Evolutionary conservation across 2,797 vertebrate genomes (phyloP).

Genomic region (Chanos chanos): DNA sequence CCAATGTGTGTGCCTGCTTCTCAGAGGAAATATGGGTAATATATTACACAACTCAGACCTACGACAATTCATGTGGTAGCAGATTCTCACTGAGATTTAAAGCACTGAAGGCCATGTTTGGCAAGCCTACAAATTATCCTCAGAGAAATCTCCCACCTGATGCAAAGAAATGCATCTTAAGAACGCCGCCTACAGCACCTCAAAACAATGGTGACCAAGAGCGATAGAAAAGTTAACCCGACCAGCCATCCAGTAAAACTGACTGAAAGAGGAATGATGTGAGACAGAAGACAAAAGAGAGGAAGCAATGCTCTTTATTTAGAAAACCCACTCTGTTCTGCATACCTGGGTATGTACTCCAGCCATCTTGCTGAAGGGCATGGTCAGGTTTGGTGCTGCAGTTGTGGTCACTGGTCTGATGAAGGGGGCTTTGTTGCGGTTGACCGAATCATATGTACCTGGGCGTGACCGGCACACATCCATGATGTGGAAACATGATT

Average conservation of each 20-base stretch:
- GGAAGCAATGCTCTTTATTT: neutral
- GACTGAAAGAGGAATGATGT: too few relatives aligned
- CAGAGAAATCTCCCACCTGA: too few relatives aligned
- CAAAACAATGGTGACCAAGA: neutral
- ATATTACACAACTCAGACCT: too few relatives aligned
- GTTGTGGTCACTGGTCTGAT: constrained; percentile 82
- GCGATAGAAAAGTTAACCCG: neutral
- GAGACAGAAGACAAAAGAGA: neutral
- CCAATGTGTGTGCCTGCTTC: neutral
- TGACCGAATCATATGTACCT: constrained; percentile 76
- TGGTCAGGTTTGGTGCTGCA: constrained; percentile 74
- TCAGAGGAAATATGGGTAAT: too few relatives aligned
- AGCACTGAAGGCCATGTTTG: too few relatives aligned
- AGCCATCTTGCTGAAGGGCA: constrained; percentile 86
- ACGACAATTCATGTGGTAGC: too few relatives aligned
- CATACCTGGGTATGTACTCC: constrained; percentile 89
- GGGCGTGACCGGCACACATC: constrained; percentile 90
- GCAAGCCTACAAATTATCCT: too few relatives aligned
- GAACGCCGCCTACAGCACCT: neutral
- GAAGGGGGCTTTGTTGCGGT: constrained; percentile 87
- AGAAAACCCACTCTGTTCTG: too few relatives aligned
- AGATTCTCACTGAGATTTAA: too few relatives aligned
- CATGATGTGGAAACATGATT: constrained; percentile 99
- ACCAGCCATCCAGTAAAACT: too few relatives aligned
- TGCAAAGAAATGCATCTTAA: neutral